Conservation (phyloP, 2,888 invertebrate genomes). For the Cosmia pyralina region DNA sequence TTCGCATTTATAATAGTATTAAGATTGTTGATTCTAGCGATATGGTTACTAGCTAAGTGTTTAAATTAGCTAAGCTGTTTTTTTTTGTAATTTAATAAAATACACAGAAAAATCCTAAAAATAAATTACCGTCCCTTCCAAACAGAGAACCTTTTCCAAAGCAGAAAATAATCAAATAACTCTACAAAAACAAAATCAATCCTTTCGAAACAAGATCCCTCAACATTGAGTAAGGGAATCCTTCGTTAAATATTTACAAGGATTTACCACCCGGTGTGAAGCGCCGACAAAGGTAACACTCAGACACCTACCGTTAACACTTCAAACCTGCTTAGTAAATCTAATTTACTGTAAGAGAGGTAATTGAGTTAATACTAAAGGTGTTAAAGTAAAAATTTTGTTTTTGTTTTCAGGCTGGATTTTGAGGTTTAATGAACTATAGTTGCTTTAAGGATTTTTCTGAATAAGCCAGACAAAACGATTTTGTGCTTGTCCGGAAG, state of each 20-base stretch:
- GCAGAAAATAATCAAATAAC: constrained; percentile 11
- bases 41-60: neutral
- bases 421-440: constrained; percentile 10
- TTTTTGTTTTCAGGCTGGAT: constrained; percentile 23
- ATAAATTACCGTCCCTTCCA: neutral
- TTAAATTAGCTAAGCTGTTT: neutral
- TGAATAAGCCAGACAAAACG: neutral
- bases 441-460: neutral
- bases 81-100: neutral
- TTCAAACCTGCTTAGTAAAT: constrained; percentile 47
- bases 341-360: constrained; percentile 39
- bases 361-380: constrained; percentile 39
- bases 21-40: no score
- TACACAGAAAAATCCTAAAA: neutral
- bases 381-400: constrained; percentile 26
- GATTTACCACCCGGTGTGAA: constrained; percentile 41
- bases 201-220: constrained; percentile 21
- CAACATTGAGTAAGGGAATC: constrained; percentile 39
- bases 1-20: no score
- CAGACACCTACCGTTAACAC: constrained; percentile 54
- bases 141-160: constrained; percentile 3
- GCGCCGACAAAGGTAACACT: constrained; percentile 54
- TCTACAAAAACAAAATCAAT: constrained; percentile 44
- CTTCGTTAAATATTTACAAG: constrained; percentile 64
- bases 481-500: neutral